Evolutionary conservation across 2,888 invertebrate genomes (phyloP).

Genomic region (Agonopterix subpropinquella): DNA sequence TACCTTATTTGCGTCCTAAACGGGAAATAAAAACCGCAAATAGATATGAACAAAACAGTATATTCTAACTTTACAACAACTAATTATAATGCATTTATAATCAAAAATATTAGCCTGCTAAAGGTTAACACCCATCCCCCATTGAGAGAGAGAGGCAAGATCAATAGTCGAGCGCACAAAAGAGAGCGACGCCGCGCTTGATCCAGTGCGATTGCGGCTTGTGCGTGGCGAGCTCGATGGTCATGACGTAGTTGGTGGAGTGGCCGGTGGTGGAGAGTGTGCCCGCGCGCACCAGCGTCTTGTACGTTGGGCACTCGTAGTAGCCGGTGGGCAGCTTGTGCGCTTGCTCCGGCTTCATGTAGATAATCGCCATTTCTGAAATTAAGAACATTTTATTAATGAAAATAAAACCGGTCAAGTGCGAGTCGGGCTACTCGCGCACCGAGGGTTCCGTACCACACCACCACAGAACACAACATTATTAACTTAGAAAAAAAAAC

Average conservation of each 20-base stretch:
- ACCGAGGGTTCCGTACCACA: no score
- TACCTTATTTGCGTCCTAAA: no score
- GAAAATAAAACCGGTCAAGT: no score
- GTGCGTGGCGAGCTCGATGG: slow-evolving; percentile 79
- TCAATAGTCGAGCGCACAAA: slow-evolving; percentile 81
- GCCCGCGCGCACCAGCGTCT: slow-evolving; percentile 85
- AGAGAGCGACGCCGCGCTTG: slow-evolving; percentile 83
- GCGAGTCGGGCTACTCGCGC: no score
- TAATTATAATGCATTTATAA: no score
- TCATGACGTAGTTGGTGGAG: slow-evolving; percentile 89
- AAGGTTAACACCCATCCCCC: no score
- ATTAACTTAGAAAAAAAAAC: no score
- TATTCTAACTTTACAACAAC: no score
- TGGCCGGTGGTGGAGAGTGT: slow-evolving; percentile 87
- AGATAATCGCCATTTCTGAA: slow-evolving; percentile 81
- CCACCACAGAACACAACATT: no score
- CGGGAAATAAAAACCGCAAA: no score
- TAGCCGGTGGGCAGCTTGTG: slow-evolving; percentile 64
- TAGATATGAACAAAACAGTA: no score
- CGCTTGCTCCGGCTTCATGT: slow-evolving; percentile 80
- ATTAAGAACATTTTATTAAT: not conserved
- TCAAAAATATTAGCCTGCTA: no score
- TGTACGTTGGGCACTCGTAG: slow-evolving; percentile 86
- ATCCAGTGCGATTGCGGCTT: slow-evolving; percentile 84
- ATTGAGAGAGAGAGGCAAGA: not conserved